Percentiles rank a stretch among this genome's conserved stretches.
phyloP scores from a whole-genome alignment of 1,140 invertebrate genomes.

The Tribolium castaneum region DNA sequence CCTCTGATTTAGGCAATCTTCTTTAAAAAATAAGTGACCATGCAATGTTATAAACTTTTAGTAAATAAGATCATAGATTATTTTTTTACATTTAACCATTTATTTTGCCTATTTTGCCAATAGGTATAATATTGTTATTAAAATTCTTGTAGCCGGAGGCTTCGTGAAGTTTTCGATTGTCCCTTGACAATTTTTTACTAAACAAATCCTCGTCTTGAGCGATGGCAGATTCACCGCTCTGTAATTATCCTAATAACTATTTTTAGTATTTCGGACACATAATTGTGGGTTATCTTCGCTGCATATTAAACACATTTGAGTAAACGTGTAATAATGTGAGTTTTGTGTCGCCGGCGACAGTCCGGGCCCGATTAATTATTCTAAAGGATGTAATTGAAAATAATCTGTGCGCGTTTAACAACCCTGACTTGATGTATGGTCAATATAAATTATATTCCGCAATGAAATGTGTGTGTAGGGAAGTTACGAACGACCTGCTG shows the following conservation, averaged over 20 bases:
- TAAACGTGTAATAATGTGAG: not conserved
- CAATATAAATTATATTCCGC: conserved; percentile 33
- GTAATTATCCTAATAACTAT: conserved; percentile 43
- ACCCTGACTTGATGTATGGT: conserved; percentile 11
- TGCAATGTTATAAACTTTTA: too few species aligned
- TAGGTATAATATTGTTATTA: too few species aligned
- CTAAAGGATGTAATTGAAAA: conserved; percentile 28
- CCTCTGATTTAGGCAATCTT: too few species aligned
- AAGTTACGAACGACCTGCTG: conserved; percentile 43
- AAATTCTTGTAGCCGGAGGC: not conserved
- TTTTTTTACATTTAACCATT: too few species aligned
- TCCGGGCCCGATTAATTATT: conserved; percentile 12
- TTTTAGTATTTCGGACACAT: conserved; percentile 37
- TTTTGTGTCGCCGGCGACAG: too few species aligned
- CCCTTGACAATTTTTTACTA: not conserved
- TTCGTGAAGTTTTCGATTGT: not conserved
- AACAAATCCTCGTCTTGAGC: not conserved
- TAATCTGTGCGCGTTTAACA: conserved; percentile 29
- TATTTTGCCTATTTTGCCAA: too few species aligned
- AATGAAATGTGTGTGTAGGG: conserved; percentile 34
- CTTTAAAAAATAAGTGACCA: too few species aligned
- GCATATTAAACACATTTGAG: conserved; percentile 18
- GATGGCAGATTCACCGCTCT: conserved; percentile 35
- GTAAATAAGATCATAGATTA: too few species aligned
- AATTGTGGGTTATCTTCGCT: conserved; percentile 16